A percentile compares a stretch with the other conserved stretches of the same genome.
phyloP scores from a whole-genome alignment of 2,113 vertebrate species.

The Hydropotes inermis region DNA sequence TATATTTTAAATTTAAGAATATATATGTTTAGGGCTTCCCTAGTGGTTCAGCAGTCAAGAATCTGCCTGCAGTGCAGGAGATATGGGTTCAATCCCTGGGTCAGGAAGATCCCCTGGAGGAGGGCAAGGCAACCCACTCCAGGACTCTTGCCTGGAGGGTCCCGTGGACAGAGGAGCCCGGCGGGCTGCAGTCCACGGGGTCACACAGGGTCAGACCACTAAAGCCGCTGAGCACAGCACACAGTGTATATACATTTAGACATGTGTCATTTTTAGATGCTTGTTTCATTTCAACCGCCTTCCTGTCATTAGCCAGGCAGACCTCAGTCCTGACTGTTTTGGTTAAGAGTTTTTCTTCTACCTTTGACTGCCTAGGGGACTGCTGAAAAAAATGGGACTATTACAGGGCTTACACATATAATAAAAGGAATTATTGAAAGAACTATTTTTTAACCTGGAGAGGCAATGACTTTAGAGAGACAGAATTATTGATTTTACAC shows the following conservation, averaged over 20 bases:
- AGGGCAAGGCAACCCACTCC: not conserved
- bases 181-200: not conserved
- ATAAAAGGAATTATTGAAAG: not conserved
- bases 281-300: not conserved
- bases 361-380: not conserved
- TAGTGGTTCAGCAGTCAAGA: not conserved
- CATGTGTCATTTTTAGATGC: not conserved
- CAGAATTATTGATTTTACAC: not conserved
- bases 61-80: not conserved
- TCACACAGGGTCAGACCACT: not conserved
- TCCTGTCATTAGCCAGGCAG: not conserved
- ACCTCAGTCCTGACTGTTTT: not conserved
- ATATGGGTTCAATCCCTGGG: not conserved
- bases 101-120: not conserved
- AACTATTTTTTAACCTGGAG: slow-evolving; percentile 13
- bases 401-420: not conserved
- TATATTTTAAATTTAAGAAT: not conserved
- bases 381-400: not conserved
- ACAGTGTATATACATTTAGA: not conserved
- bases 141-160: not conserved
- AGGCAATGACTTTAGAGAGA: not conserved
- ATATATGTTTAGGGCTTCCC: not conserved
- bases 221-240: not conserved
- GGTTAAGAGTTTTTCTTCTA: not conserved
- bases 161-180: not conserved